phyloP scores from a whole-genome alignment of 2,888 invertebrate species.

The Tenthredo mesomela region DNA sequence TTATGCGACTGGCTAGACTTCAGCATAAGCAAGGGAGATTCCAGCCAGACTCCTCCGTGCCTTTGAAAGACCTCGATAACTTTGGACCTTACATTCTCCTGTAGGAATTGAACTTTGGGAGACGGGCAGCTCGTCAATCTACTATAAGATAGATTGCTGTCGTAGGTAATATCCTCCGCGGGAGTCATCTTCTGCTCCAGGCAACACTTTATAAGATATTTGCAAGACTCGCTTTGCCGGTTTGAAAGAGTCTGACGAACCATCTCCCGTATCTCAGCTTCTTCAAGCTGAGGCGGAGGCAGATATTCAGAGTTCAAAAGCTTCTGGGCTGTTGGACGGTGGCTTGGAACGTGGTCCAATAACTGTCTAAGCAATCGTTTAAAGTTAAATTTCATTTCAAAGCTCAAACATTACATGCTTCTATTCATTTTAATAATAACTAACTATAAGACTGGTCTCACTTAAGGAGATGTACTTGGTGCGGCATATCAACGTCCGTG shows the following conservation, averaged over 20 bases:
- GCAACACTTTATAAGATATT: conserved; percentile 83
- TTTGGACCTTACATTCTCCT: conserved; percentile 75
- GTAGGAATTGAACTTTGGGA: conserved; percentile 64
- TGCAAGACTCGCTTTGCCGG: conserved; percentile 89
- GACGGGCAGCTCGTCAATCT: conserved; percentile 63
- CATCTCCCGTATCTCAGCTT: conserved; percentile 90
- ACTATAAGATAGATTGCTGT: conserved; percentile 81
- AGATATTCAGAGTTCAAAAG: conserved; percentile 90
- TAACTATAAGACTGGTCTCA: conserved; percentile 73
- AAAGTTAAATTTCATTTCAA: conserved; percentile 15
- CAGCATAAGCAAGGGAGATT: conserved; percentile 91
- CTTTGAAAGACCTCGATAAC: conserved; percentile 83
- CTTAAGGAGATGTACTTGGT: conserved; percentile 83
- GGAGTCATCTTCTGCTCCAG: conserved; percentile 81
- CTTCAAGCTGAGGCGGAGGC: conserved; percentile 91
- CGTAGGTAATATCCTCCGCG: conserved; percentile 91
- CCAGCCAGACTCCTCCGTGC: conserved; percentile 89
- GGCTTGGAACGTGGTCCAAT: conserved; percentile 90
- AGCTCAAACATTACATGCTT: neutral
- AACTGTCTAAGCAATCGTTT: conserved; percentile 82
- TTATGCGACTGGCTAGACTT: conserved; percentile 81
- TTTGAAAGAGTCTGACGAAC: conserved; percentile 90
- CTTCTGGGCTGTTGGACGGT: conserved; percentile 92
- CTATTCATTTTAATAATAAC: neutral
- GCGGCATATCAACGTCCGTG: conserved; percentile 79